Evolutionary conservation across 2,797 vertebrate genomes (phyloP).

Genomic region (Pseudochaenichthys georgianus): DNA sequence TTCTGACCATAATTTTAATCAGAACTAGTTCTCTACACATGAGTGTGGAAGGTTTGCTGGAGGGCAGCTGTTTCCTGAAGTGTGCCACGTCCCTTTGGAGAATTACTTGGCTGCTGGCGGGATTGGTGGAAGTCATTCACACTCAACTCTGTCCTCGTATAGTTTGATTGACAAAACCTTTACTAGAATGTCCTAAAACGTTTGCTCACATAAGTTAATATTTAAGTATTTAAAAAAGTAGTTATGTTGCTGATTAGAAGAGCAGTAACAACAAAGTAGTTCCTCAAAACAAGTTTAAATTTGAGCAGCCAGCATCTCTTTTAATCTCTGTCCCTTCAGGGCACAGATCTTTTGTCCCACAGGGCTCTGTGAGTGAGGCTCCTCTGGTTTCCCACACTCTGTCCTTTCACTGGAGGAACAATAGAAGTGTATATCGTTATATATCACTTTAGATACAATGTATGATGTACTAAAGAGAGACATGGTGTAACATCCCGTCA

Average conservation of each 20-base stretch:
- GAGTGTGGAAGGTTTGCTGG: background rate
- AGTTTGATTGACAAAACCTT: slow-evolving; percentile 43
- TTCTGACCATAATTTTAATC: too few species aligned
- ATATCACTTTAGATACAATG: background rate
- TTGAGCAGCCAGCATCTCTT: too few species aligned
- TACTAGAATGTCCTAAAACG: too few species aligned
- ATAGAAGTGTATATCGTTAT: slow-evolving; percentile 55
- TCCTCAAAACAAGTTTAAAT: too few species aligned
- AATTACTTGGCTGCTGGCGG: slow-evolving; percentile 34
- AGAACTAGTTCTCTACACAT: background rate
- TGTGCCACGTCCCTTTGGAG: slow-evolving; percentile 51
- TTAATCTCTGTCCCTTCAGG: slow-evolving; percentile 6
- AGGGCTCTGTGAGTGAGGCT: slow-evolving; percentile 59
- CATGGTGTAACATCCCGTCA: background rate
- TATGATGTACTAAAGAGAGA: background rate
- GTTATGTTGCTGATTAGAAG: too few species aligned
- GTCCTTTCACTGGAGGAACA: slow-evolving; percentile 51
- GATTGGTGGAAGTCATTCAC: background rate
- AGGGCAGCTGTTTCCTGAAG: slow-evolving; percentile 47
- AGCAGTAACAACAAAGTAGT: too few species aligned
- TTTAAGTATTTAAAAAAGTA: background rate
- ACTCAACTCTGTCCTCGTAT: background rate
- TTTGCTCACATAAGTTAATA: too few species aligned
- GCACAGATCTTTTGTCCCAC: slow-evolving; percentile 37
- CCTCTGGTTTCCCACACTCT: slow-evolving; percentile 68